Conservation (phyloP, 2,113 vertebrate species). For the Danionella cerebrum region DNA sequence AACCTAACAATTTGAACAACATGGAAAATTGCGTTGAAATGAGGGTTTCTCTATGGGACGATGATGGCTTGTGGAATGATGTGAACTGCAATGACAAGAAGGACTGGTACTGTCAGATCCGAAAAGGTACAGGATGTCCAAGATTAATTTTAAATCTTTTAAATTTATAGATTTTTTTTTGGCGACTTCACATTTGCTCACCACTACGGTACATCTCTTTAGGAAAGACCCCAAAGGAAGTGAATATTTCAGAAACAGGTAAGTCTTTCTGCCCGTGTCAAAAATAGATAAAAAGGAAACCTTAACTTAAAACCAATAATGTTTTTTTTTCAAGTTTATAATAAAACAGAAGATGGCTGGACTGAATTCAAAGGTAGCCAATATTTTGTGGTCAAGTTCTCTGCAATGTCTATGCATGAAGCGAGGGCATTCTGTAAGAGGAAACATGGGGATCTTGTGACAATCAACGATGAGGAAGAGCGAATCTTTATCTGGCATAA, state of each 20-base stretch:
- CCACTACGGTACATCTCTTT: slow-evolving; percentile 33
- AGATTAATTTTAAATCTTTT: background rate
- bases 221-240: slow-evolving; percentile 71
- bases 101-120: slow-evolving; percentile 85
- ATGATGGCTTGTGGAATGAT: slow-evolving; percentile 71
- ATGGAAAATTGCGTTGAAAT: slow-evolving; percentile 77
- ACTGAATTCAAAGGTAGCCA: slow-evolving; percentile 67
- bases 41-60: slow-evolving; percentile 37
- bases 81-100: slow-evolving; percentile 73
- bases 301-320: background rate
- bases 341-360: slow-evolving; percentile 80
- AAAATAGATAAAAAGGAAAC: too few relatives aligned
- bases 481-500: slow-evolving; percentile 81
- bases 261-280: slow-evolving; percentile 51
- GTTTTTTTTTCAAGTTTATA: slow-evolving; percentile 56
- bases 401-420: slow-evolving; percentile 63
- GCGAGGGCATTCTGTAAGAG: slow-evolving; percentile 74
- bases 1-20: slow-evolving; percentile 84
- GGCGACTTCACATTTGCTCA: background rate
- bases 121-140: slow-evolving; percentile 67
- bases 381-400: slow-evolving; percentile 67
- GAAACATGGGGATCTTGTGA: slow-evolving; percentile 73
- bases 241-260: slow-evolving; percentile 67
- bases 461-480: slow-evolving; percentile 74
- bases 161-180: background rate